These are phyloP conservation scores for Flabesymbios commensalis DNA, from an alignment of 2,888 invertebrate species.

Conservation along the genomic window DNA sequence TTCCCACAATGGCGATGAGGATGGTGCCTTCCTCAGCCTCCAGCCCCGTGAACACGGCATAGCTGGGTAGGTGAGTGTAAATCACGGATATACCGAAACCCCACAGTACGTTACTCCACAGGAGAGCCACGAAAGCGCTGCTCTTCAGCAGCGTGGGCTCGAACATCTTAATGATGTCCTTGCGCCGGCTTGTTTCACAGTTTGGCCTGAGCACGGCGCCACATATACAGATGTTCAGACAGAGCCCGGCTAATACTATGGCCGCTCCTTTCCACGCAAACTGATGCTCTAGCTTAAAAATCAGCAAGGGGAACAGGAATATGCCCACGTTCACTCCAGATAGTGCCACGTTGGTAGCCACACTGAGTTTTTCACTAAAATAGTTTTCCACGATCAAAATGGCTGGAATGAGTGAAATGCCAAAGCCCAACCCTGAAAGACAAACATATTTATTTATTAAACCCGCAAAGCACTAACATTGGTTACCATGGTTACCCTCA, in stretches of 20 bases:
- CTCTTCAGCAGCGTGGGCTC: slow-evolving; percentile 42
- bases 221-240: slow-evolving; percentile 33
- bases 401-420: slow-evolving; percentile 24
- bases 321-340: slow-evolving; percentile 20
- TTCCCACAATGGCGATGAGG: slow-evolving; percentile 49
- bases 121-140: slow-evolving; percentile 50
- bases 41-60: slow-evolving; percentile 43
- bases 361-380: slow-evolving; percentile 11
- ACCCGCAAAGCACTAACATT: no score
- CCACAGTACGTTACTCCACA: slow-evolving; percentile 55
- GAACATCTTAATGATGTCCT: slow-evolving; percentile 23
- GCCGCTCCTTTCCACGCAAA: slow-evolving; percentile 23
- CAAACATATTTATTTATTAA: neutral
- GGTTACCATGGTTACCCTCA: no score
- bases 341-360: slow-evolving; percentile 12
- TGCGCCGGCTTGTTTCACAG: neutral
- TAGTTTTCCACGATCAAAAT: slow-evolving; percentile 22
- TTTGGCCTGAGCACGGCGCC: slow-evolving; percentile 49
- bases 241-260: slow-evolving; percentile 16
- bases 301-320: slow-evolving; percentile 9
- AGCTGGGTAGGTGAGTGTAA: slow-evolving; percentile 54
- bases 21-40: slow-evolving; percentile 38
- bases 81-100: slow-evolving; percentile 53
- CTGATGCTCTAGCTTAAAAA: slow-evolving; percentile 16
- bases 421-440: slow-evolving; percentile 25